phyloP scores from a whole-genome alignment of 2,888 invertebrate species.

The Trissoscelio sp. region DNA sequence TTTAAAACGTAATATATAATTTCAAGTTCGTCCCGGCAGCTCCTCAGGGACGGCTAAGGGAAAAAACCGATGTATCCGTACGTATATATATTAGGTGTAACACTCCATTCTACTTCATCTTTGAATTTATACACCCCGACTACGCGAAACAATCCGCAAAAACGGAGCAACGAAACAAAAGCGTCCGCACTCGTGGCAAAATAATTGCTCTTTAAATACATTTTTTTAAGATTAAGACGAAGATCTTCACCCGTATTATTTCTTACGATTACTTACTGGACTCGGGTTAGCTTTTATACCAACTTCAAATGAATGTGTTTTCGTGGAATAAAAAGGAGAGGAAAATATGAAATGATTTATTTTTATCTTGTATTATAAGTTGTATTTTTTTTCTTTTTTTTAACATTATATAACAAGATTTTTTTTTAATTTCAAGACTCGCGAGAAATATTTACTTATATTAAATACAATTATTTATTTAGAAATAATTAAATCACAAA shows the following conservation, averaged over 20 bases:
- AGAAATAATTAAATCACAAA: no score
- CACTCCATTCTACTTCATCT: slow-evolving; percentile 34
- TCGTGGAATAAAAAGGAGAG: neutral
- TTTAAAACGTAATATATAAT: slow-evolving; percentile 59
- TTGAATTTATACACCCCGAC: slow-evolving; percentile 35
- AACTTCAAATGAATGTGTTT: slow-evolving; percentile 2
- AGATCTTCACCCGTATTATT: slow-evolving; percentile 19
- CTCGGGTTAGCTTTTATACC: slow-evolving; percentile 8
- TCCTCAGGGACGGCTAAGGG: slow-evolving; percentile 28
- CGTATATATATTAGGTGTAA: slow-evolving; percentile 26
- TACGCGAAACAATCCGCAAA: neutral
- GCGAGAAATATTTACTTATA: no score
- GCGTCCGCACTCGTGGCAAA: slow-evolving; percentile 4
- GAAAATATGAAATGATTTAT: no score
- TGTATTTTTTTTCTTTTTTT: no score
- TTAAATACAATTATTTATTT: no score
- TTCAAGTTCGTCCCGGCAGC: slow-evolving; percentile 25
- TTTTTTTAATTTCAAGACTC: no score
- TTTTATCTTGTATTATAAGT: no score
- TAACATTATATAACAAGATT: no score
- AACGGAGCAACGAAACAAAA: slow-evolving; percentile 27
- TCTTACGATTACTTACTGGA: slow-evolving; percentile 24
- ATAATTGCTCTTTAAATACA: slow-evolving; percentile 47
- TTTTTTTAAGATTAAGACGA: slow-evolving; percentile 35
- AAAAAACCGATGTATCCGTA: slow-evolving; percentile 40